Evolutionary conservation across 2,888 invertebrate species (phyloP).

Genomic region (Periphyllus acericola): DNA sequence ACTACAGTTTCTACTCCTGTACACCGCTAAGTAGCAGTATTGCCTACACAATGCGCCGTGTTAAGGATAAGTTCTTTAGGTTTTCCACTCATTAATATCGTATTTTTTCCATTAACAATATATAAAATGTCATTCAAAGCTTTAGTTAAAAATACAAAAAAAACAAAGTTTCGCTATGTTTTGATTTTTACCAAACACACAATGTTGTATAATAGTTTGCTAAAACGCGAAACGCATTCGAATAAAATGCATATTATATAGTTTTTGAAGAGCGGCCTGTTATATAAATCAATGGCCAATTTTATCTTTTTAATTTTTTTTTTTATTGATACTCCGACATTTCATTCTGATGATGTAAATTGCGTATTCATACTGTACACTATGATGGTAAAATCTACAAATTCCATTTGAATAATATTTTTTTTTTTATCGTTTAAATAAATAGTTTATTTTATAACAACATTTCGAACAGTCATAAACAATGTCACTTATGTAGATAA

Average conservation of each 20-base stretch:
- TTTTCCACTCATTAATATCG: too few species aligned
- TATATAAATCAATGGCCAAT: neutral
- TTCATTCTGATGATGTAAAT: neutral
- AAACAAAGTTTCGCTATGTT: too few species aligned
- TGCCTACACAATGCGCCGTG: conserved; percentile 2
- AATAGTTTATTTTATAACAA: neutral
- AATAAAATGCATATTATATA: too few species aligned
- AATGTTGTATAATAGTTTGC: too few species aligned
- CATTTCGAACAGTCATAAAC: neutral
- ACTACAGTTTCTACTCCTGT: neutral
- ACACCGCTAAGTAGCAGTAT: neutral
- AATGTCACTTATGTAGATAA: neutral
- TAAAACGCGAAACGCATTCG: too few species aligned
- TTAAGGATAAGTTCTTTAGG: neutral
- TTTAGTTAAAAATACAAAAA: too few species aligned
- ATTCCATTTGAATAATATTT: neutral
- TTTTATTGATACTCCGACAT: neutral
- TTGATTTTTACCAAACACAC: too few species aligned
- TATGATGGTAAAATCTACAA: neutral
- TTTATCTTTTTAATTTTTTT: neutral
- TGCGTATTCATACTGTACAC: neutral
- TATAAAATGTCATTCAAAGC: too few species aligned
- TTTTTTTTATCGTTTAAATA: neutral
- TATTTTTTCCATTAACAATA: too few species aligned
- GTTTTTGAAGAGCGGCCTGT: neutral